These are phyloP conservation scores for Tenthredo notha DNA, from an alignment of 2,888 invertebrate genomes.

Conservation along the genomic window DNA sequence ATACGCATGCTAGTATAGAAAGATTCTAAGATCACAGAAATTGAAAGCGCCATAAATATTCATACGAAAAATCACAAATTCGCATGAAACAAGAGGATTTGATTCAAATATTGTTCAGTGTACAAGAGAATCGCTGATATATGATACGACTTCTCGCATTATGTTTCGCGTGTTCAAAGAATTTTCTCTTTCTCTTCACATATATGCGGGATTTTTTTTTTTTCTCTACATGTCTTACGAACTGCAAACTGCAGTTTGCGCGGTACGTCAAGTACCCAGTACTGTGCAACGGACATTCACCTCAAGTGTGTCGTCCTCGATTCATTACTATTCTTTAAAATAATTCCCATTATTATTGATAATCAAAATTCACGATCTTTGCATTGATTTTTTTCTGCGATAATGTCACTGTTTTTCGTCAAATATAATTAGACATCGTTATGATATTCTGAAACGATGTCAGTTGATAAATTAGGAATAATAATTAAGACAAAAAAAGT, in stretches of 20 bases:
- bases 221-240: background rate
- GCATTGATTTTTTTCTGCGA: background rate
- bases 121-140: background rate
- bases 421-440: background rate
- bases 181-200: background rate
- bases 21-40: background rate
- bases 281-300: slow-evolving; percentile 34
- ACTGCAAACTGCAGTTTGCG: slow-evolving; percentile 22
- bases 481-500: background rate
- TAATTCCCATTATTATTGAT: background rate
- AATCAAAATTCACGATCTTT: background rate
- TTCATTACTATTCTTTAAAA: background rate
- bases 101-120: background rate
- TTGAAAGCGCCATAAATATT: background rate
- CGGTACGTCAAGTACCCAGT: slow-evolving; percentile 36
- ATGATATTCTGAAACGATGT: background rate
- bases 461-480: background rate
- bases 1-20: background rate
- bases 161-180: background rate
- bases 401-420: background rate
- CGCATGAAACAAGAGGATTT: background rate
- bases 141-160: background rate
- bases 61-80: background rate
- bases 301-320: slow-evolving; percentile 24
- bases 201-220: background rate